phyloP scores from a whole-genome alignment of 2,888 invertebrate genomes.

The Orchesellides sinensis region DNA sequence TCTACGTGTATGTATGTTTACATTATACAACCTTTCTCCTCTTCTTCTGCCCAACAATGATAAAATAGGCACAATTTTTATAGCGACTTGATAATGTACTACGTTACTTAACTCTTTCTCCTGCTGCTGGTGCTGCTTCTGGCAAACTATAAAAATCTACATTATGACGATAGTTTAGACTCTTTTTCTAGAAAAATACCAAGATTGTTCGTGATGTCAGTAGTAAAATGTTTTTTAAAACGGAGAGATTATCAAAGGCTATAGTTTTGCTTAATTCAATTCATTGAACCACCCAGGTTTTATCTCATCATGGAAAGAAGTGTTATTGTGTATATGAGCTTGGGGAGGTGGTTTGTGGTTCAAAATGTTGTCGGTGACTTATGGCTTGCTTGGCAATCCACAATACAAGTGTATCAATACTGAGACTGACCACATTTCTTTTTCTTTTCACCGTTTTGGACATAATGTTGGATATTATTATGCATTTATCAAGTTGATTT shows the following conservation, averaged over 20 bases:
- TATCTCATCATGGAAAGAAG: no score
- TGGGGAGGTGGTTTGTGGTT: not conserved
- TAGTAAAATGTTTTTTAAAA: not conserved
- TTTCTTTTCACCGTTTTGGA: slow-evolving; percentile 18
- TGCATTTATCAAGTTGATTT: slow-evolving; percentile 60
- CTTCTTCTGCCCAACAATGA: not conserved
- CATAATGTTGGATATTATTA: slow-evolving; percentile 38
- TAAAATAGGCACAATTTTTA: not conserved
- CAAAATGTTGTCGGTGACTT: not conserved
- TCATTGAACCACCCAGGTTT: slow-evolving; percentile 23
- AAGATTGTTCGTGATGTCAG: not conserved
- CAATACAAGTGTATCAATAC: not conserved
- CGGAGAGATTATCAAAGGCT: no score
- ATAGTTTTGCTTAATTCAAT: slow-evolving; percentile 2
- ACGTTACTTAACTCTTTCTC: not conserved
- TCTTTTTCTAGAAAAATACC: not conserved
- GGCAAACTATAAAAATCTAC: slow-evolving; percentile 13
- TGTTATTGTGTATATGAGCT: no score
- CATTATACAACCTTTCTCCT: not conserved
- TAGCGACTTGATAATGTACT: not conserved
- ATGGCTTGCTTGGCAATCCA: not conserved
- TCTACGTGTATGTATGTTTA: not conserved
- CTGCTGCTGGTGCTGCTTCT: slow-evolving; percentile 1
- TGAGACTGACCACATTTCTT: not conserved
- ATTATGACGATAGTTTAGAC: slow-evolving; percentile 2